Evolutionary conservation across 1,140 invertebrate genomes (phyloP).

Genomic region (Calephelis nemesis): DNA sequence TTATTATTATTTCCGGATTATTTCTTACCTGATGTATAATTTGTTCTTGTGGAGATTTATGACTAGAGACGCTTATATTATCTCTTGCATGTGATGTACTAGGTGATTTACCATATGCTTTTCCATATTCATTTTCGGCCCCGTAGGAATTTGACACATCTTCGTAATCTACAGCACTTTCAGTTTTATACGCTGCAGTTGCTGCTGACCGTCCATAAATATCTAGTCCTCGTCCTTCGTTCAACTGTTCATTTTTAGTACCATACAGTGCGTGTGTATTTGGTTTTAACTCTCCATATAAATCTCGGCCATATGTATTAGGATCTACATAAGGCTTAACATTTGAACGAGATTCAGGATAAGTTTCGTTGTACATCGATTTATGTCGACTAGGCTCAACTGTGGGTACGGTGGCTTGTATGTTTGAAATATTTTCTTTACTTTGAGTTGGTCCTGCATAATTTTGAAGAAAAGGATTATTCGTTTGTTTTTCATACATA

Average conservation of each 20-base stretch:
- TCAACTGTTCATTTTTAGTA: slow-evolving; percentile 61
- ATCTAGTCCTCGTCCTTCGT: slow-evolving; percentile 88
- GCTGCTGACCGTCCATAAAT: slow-evolving; percentile 86
- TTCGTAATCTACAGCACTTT: slow-evolving; percentile 86
- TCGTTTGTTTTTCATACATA: slow-evolving; percentile 52
- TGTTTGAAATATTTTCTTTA: slow-evolving; percentile 30
- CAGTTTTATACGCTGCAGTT: slow-evolving; percentile 67
- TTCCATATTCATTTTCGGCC: slow-evolving; percentile 49
- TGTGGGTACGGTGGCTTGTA: slow-evolving; percentile 18
- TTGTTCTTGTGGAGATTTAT: slow-evolving; percentile 51
- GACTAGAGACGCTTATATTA: slow-evolving; percentile 53
- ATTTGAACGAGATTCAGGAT: slow-evolving; percentile 46
- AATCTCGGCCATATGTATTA: slow-evolving; percentile 48
- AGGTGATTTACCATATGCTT: slow-evolving; percentile 59
- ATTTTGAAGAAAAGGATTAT: slow-evolving; percentile 68
- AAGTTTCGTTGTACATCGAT: slow-evolving; percentile 44
- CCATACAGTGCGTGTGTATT: slow-evolving; percentile 40
- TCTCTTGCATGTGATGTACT: slow-evolving; percentile 48
- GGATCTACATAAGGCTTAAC: slow-evolving; percentile 40
- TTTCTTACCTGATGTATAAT: slow-evolving; percentile 51
- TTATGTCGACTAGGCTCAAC: slow-evolving; percentile 17
- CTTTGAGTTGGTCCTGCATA: slow-evolving; percentile 38
- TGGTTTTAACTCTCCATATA: slow-evolving; percentile 60
- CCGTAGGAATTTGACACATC: slow-evolving; percentile 83
- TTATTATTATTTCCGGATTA: slow-evolving; percentile 3